Evolutionary conservation across 2,888 invertebrate species (phyloP).

Genomic region (Rapana venosa): DNA sequence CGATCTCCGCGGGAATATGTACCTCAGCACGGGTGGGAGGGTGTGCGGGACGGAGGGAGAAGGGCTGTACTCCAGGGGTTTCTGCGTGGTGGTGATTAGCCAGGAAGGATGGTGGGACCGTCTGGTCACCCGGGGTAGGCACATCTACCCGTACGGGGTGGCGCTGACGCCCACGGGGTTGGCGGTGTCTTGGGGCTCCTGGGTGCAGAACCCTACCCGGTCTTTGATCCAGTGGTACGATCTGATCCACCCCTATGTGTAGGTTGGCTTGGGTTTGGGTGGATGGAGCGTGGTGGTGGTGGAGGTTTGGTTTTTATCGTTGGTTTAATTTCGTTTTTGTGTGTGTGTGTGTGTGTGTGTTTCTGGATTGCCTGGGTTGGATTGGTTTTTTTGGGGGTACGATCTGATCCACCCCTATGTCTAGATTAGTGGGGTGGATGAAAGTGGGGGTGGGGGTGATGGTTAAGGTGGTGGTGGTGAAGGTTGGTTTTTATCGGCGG

Average conservation of each 20-base stretch:
- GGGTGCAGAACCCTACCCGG: not conserved
- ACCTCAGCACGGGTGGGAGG: conserved; percentile 8
- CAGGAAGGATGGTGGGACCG: not conserved
- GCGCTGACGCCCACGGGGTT: not conserved
- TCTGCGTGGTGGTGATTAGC: conserved; percentile 29
- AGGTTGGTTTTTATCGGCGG: too few species aligned
- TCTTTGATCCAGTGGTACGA: conserved; percentile 25
- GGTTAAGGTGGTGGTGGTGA: too few species aligned
- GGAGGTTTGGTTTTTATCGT: too few species aligned
- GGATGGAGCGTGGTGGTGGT: too few species aligned
- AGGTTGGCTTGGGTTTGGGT: not conserved
- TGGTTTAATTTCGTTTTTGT: not conserved
- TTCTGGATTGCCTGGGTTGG: not conserved
- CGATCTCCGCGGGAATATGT: conserved; percentile 20
- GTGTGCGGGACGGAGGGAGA: not conserved
- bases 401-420: not conserved
- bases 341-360: not conserved
- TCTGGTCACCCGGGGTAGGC: not conserved
- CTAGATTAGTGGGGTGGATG: not conserved
- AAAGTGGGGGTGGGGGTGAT: too few species aligned
- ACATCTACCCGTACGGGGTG: not conserved
- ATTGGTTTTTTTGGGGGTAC: not conserved
- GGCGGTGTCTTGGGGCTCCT: conserved; percentile 9
- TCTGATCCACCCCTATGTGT: not conserved
- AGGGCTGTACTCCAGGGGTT: not conserved